Conservation (phyloP, 2,797 vertebrate species). For the Fundulus diaphanus region DNA sequence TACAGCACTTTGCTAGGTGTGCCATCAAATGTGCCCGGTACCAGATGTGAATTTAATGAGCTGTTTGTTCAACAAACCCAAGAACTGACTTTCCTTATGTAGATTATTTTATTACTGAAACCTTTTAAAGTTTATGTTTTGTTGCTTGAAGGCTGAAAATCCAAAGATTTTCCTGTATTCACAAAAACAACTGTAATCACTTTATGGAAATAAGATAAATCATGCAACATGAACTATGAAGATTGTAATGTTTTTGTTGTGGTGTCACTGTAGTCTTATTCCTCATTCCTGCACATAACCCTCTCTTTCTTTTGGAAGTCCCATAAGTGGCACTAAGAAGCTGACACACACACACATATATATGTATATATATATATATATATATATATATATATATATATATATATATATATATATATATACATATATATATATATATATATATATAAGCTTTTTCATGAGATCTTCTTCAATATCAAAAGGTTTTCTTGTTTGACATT, state of each 20-base stretch:
- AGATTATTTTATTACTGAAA: conserved; percentile 81
- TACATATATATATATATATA: too few species aligned
- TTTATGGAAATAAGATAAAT: conserved; percentile 84
- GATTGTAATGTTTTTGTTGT: conserved; percentile 67
- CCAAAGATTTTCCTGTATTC: conserved; percentile 80
- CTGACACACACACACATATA: too few species aligned
- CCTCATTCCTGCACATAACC: conserved; percentile 41
- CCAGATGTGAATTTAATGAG: background rate
- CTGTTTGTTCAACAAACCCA: conserved; percentile 17
- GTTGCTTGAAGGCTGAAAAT: conserved; percentile 53
- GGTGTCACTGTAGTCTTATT: conserved; percentile 31
- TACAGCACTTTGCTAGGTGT: background rate
- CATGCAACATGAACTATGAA: conserved; percentile 64
- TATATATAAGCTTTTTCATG: background rate
- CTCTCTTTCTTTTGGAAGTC: conserved; percentile 19
- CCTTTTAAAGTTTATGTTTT: conserved; percentile 81
- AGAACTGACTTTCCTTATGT: conserved; percentile 24
- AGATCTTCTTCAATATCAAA: conserved; percentile 18
- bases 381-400: too few species aligned
- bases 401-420: too few species aligned
- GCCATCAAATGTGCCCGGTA: background rate
- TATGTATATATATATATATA: too few species aligned
- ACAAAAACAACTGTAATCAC: conserved; percentile 83
- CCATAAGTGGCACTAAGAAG: conserved; percentile 16
- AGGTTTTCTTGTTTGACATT: background rate